Conservation (phyloP, 2,888 invertebrate genomes). For the Dryococelus australis region DNA sequence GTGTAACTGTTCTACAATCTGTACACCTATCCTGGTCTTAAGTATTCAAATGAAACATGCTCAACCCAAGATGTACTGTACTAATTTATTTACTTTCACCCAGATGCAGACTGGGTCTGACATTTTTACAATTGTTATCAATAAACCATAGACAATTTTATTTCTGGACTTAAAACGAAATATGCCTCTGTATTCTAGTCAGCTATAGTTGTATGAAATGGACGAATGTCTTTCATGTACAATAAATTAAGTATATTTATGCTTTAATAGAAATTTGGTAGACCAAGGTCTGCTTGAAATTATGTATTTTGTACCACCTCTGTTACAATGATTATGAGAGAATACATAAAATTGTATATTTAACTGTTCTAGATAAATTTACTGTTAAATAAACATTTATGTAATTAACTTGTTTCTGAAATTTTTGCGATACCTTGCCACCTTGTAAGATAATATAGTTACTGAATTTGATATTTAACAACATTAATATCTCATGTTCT, state of each 20-base stretch:
- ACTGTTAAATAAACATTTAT: slow-evolving; percentile 5
- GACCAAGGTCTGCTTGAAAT: neutral
- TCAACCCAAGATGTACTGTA: no score
- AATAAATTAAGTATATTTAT: slow-evolving; percentile 6
- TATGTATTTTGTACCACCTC: slow-evolving; percentile 10
- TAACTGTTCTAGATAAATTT: neutral
- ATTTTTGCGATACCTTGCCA: neutral
- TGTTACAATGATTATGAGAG: neutral
- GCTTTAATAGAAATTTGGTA: neutral
- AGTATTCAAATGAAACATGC: no score
- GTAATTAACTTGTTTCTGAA: neutral
- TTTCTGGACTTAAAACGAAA: neutral
- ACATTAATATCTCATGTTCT: no score
- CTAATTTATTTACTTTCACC: neutral
- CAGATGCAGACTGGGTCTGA: neutral
- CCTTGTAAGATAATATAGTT: neutral
- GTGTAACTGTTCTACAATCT: no score
- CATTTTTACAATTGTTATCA: neutral
- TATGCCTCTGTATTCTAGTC: slow-evolving; percentile 7
- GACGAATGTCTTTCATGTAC: neutral
- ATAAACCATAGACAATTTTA: neutral
- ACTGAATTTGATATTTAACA: no score
- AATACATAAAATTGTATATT: neutral
- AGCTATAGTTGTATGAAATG: neutral
- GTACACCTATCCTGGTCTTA: no score